phyloP scores from a whole-genome alignment of 2,888 invertebrate genomes.

The Luffia ferchaultella region DNA sequence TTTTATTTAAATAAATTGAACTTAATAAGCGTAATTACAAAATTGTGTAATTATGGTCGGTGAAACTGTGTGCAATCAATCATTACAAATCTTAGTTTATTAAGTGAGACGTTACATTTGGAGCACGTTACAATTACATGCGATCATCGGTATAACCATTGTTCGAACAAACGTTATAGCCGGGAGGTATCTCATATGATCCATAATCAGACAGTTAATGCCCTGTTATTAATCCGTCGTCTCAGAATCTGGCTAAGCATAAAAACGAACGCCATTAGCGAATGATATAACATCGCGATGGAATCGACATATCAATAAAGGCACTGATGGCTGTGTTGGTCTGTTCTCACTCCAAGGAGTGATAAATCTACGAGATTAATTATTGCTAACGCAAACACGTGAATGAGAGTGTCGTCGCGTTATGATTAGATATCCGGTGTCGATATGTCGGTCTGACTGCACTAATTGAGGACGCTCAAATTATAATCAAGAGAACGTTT shows the following conservation, averaged over 20 bases:
- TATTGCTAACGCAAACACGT: no score
- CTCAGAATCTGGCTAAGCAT: constrained; percentile 10
- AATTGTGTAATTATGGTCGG: no score
- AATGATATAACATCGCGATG: constrained; percentile 16
- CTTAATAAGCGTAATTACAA: no score
- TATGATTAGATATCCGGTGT: no score
- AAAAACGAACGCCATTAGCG: constrained; percentile 19
- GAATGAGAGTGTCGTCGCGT: no score
- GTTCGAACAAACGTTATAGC: not conserved
- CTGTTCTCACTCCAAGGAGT: no score
- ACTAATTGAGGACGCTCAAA: constrained; percentile 7
- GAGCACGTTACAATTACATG: not conserved
- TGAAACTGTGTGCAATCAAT: no score
- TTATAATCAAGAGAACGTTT: not conserved
- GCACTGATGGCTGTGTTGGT: no score
- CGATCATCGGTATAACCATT: not conserved
- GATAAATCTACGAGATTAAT: no score
- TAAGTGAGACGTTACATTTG: not conserved
- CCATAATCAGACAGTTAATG: constrained; percentile 18
- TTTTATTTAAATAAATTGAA: no score
- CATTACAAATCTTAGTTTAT: no score
- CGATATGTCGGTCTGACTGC: not conserved
- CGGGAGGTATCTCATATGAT: constrained; percentile 12
- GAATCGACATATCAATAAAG: constrained; percentile 14
- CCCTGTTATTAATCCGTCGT: constrained; percentile 23